phyloP scores from a whole-genome alignment of 2,113 vertebrate genomes.

The Monarcha castaneiventris region DNA sequence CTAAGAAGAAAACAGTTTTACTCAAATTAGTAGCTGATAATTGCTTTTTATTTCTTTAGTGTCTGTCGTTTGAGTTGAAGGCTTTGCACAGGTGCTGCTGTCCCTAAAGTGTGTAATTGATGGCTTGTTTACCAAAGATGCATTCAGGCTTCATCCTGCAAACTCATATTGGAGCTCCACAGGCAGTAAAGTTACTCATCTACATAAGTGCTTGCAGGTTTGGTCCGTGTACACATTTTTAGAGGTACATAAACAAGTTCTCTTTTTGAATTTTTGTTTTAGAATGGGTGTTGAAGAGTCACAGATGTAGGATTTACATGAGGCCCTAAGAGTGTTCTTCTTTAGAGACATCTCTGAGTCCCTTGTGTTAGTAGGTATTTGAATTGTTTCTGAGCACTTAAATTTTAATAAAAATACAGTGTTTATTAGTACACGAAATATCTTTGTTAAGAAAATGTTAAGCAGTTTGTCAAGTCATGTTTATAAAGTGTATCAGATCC shows the following conservation, averaged over 20 bases:
- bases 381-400: neutral
- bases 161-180: constrained; percentile 54
- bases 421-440: neutral
- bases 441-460: constrained; percentile 11
- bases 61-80: constrained; percentile 53
- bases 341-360: neutral
- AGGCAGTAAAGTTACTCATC: constrained; percentile 62
- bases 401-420: constrained; percentile 2
- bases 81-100: constrained; percentile 67
- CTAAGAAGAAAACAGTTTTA: constrained; percentile 52
- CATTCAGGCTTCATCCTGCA: constrained; percentile 58
- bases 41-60: constrained; percentile 62
- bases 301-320: neutral
- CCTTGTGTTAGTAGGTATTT: neutral
- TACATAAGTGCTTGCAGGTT: constrained; percentile 62
- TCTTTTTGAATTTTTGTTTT: neutral
- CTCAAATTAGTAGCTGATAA: constrained; percentile 66
- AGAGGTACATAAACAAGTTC: neutral
- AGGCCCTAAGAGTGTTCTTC: neutral
- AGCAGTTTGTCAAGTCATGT: neutral
- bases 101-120: constrained; percentile 72
- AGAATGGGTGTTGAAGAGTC: constrained; percentile 2
- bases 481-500: neutral
- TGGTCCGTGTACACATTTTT: neutral
- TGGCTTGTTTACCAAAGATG: constrained; percentile 69